Evolutionary conservation across 2,113 vertebrate genomes (phyloP), one percentile per base, ranked within the genome.

Genomic region (Paratilapia polleni): DNA sequence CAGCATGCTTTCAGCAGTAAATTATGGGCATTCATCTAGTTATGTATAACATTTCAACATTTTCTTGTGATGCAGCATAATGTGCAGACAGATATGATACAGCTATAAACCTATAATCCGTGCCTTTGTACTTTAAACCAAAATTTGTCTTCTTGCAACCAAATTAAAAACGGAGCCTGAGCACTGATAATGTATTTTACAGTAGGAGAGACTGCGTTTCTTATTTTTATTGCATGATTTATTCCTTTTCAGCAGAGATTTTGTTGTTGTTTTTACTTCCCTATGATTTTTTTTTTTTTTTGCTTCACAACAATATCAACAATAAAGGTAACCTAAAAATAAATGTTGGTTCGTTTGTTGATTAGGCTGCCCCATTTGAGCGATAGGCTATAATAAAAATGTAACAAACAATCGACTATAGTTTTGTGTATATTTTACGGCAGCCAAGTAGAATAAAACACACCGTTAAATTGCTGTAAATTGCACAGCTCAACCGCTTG

Each of bases 241-340:
- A 88, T 85, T 68, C 66, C 19, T 70, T 38, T 77, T 86, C 58
- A 84, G 41, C 20, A 38, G 60, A 47, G 10, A 82, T 73, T 79
- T 82, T 52, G 26, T 24, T 68, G 76, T 75, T 20, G 56, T 36
- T 75, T 70, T 43, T 41, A 12, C 43, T 4, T 13, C 41, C 41
- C 11, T 12, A 43, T 43, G 3, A 43, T 43, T 41, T 11, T 41
- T 41, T 41, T 41, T 14, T 43, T 13, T 28, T 20, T 49, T 70
- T 52, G 24, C 43, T 52, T 70, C 43, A 70, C 66, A 80, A 70
- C 56, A 80, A 13, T 52, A 56, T 73, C 64, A 88, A 9, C 4
- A 74, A 47, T 81, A 22, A 22, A 78, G 58, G 56, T 61, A 22
- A 81, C 14, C 59, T 26, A 22, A 81, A 49, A 81, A 78, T 10